These are phyloP conservation scores for Amphiura filiformis DNA, from an alignment of 35 echinoderm and acorn worm species.

Conservation along the genomic window DNA sequence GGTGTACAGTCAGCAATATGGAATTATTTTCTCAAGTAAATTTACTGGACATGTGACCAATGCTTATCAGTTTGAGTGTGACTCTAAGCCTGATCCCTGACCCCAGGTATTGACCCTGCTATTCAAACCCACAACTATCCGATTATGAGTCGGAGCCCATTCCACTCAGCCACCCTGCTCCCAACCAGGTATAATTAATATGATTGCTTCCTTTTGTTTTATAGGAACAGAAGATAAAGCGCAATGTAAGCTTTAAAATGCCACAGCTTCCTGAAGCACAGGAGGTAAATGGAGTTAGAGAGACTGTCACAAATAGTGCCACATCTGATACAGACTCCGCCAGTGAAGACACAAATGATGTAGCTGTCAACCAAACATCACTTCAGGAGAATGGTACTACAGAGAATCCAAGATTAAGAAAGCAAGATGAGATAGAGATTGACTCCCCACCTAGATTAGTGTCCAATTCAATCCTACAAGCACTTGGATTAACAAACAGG, in stretches of 20 bases:
- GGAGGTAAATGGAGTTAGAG: background rate
- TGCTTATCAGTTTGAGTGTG: too few species aligned
- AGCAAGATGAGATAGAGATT: background rate
- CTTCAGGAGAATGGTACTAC: too few species aligned
- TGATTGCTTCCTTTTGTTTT: background rate
- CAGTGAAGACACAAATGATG: background rate
- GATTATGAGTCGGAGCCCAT: too few species aligned
- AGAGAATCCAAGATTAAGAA: background rate
- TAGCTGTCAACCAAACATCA: too few species aligned
- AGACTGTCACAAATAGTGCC: background rate
- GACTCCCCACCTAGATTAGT: background rate
- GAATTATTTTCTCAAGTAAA: too few species aligned
- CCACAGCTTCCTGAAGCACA: background rate
- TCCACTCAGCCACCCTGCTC: too few species aligned
- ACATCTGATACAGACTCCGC: background rate
- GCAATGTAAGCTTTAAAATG: conserved; percentile 5
- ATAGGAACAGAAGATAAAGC: background rate
- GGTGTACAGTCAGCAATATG: too few species aligned
- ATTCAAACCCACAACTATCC: too few species aligned
- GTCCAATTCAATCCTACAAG: background rate
- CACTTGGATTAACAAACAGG: background rate
- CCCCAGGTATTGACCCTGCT: too few species aligned
- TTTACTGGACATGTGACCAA: too few species aligned
- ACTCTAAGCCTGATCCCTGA: too few species aligned
- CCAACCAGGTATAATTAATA: too few species aligned